Evolutionary conservation across 2,113 vertebrate species (phyloP).

Genomic region (Syngnathus floridae): DNA sequence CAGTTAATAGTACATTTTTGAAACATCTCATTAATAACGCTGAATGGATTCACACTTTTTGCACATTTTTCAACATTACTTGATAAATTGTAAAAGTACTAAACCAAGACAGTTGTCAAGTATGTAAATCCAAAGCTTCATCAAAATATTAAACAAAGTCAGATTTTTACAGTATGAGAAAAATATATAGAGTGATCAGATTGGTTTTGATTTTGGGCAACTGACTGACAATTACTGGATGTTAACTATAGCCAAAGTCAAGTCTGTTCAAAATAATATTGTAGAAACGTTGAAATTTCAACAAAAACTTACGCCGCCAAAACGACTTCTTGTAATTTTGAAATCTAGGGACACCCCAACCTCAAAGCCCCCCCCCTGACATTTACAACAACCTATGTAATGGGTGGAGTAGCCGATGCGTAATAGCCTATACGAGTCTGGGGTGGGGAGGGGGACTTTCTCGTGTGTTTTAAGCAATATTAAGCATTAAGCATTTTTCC

Average conservation of each 20-base stretch:
- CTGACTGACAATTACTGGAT: background rate
- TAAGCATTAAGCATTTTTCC: constrained; percentile 10
- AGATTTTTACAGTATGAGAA: background rate
- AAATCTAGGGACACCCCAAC: background rate
- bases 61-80: background rate
- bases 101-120: background rate
- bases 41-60: background rate
- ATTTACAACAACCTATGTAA: background rate
- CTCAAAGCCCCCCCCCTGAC: background rate
- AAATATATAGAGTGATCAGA: background rate
- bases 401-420: constrained; percentile 16
- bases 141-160: background rate
- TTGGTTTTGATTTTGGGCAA: background rate
- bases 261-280: background rate
- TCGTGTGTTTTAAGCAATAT: constrained; percentile 32
- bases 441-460: background rate
- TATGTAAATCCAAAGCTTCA: background rate
- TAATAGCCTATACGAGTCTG: background rate
- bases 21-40: background rate
- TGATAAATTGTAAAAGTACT: background rate
- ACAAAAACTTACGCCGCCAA: background rate
- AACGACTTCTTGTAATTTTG: background rate
- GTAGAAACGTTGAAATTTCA: background rate
- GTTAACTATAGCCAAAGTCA: background rate
- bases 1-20: background rate